phyloP scores from a whole-genome alignment of 2,888 invertebrate species.

The Eilema depressum region DNA sequence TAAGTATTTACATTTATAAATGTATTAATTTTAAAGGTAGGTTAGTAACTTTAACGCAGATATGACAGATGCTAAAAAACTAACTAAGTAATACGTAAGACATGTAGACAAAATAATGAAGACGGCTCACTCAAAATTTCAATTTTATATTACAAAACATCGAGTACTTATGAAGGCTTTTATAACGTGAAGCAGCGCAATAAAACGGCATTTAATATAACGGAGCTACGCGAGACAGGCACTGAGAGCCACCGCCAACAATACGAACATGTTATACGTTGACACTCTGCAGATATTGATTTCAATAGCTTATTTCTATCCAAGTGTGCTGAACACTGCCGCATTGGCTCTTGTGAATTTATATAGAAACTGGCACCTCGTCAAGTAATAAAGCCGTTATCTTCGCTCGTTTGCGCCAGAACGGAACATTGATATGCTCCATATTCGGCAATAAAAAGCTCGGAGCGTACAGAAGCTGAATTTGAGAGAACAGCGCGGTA shows the following conservation, averaged over 20 bases:
- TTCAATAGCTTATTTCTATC: constrained; percentile 58
- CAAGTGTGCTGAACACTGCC: constrained; percentile 53
- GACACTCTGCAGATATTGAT: constrained; percentile 61
- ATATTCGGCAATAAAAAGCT: constrained; percentile 68
- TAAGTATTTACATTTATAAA: too few species aligned
- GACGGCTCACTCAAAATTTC: constrained; percentile 63
- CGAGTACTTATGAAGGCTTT: constrained; percentile 65
- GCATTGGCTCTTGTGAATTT: constrained; percentile 69
- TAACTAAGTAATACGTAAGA: constrained; percentile 72
- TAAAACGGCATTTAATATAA: constrained; percentile 74
- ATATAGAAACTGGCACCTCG: constrained; percentile 69
- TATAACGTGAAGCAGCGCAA: constrained; percentile 63
- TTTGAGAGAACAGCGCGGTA: constrained; percentile 72
- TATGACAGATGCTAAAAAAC: too few species aligned
- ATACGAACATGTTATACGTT: constrained; percentile 55
- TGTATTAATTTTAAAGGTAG: too few species aligned
- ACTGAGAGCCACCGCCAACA: constrained; percentile 44
- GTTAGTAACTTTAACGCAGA: too few species aligned
- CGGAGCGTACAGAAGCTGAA: constrained; percentile 59
- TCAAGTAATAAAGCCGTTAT: constrained; percentile 81
- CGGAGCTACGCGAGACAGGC: constrained; percentile 54
- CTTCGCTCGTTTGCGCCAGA: constrained; percentile 76
- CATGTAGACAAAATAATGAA: constrained; percentile 68
- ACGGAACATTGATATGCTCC: constrained; percentile 73
- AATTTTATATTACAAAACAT: constrained; percentile 76